Base-by-base conservation (phyloP, 2,797 vertebrate species). In the Sebastes kiyomatsui region DNA sequence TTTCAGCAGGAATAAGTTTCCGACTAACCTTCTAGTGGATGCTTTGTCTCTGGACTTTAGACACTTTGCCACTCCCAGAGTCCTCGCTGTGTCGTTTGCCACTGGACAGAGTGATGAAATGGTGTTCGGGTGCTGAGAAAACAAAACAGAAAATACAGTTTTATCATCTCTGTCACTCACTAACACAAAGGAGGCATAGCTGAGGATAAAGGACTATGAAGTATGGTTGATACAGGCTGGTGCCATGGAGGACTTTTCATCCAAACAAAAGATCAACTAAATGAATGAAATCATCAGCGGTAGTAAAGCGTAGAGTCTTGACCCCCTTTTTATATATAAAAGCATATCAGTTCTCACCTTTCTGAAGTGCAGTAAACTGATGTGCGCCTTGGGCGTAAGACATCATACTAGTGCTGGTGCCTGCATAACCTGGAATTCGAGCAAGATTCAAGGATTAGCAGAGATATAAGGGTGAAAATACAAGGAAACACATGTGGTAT, bases 41-140 rank as follows among this genome's bases (percentile, higher is more conserved):
- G 85, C 91, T 93, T 81, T 95, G 95, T 64, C 94, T 93, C 92
- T 93, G 95, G 68, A 96, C 70, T 89, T 96, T 96, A 2, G 94
- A 94, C 77, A 87, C 77, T 64, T 88, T 92, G 46, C 79, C 35
- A 2, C 82, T 90, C 2, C 88, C 90, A 16, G 87, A 84, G 52
- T 96, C 94, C 59, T 96, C 94, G 1, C 25, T 93, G 93, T 94
- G 96, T 2, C 96, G 92, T 75, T 96, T 96, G 13, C 90, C 92
- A 59, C 84, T 77, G 32, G 67, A 86, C 52, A 84, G 91, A 55
- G 71, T 18, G 85, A n/a, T 28, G 65, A 80, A 58, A 58, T 93
- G 92, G 16, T 91, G 88, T 18, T 94, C 93, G 5, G 59, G 77
- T 14, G 91, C 95, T 95, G 66, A 6, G 4, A 54, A 49, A 61